These are phyloP conservation scores for Mongoloraphidia duomilia DNA, from an alignment of 2,888 invertebrate species.

Conservation along the genomic window DNA sequence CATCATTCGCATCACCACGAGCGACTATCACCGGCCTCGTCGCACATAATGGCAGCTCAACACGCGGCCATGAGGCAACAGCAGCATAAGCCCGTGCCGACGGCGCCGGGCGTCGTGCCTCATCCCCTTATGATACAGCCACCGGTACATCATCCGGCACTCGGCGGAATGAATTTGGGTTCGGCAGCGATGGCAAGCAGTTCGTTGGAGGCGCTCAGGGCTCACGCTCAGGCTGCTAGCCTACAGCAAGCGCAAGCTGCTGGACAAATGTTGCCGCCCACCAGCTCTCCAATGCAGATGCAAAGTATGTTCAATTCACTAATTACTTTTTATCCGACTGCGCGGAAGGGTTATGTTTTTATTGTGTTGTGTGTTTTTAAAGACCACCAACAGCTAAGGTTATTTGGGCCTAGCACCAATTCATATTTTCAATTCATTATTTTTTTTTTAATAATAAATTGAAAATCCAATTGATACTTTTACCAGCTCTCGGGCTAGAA, in stretches of 20 bases:
- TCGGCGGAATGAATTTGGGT: too few species aligned
- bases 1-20: constrained; percentile 56
- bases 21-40: constrained; percentile 44
- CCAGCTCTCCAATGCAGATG: constrained; percentile 33
- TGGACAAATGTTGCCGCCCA: constrained; percentile 30
- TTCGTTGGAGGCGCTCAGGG: constrained; percentile 55
- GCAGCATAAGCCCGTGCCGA: constrained; percentile 18
- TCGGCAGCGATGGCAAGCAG: constrained; percentile 28
- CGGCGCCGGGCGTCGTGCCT: constrained; percentile 23
- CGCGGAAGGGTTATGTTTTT: too few species aligned
- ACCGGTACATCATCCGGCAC: constrained; percentile 21
- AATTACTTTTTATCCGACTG: too few species aligned
- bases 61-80: constrained; percentile 17
- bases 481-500: too few species aligned
- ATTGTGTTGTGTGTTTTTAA: too few species aligned
- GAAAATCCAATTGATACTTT: too few species aligned
- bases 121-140: constrained; percentile 52
- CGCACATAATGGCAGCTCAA: constrained; percentile 23
- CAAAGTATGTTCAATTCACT: constrained; percentile 10
- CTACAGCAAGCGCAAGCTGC: constrained; percentile 13
- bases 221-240: constrained; percentile 52
- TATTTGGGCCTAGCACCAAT: too few species aligned
- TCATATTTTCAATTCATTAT: too few species aligned
- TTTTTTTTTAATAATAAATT: too few species aligned
- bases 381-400: too few species aligned